Conservation (phyloP, 64 coral and sea anemone species). For the Montipora foliosa region DNA sequence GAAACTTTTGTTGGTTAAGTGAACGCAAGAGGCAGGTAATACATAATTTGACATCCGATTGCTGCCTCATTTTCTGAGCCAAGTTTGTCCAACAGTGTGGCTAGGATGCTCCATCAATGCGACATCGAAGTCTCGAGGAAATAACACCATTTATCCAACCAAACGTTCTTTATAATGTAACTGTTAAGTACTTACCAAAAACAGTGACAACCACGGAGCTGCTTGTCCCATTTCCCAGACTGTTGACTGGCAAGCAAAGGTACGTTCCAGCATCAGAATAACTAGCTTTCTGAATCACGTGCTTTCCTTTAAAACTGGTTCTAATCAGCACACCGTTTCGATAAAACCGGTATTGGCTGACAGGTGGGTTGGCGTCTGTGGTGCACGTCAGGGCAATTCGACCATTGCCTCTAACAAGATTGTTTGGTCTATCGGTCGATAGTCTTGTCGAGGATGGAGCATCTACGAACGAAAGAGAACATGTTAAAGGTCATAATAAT, state of each 20-base stretch:
- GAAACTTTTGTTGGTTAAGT: too few relatives aligned
- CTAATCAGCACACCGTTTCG: constrained; percentile 35
- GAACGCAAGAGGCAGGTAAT: too few relatives aligned
- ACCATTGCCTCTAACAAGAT: constrained; percentile 69
- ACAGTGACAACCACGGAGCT: constrained; percentile 24
- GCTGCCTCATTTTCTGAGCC: too few relatives aligned
- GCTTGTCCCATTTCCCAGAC: constrained; percentile 41
- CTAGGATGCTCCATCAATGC: too few relatives aligned
- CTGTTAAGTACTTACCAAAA: constrained; percentile 13
- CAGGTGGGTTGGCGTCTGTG: constrained; percentile 76
- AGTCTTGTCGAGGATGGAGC: constrained; percentile 68
- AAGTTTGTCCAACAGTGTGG: too few relatives aligned
- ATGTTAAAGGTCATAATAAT: not conserved
- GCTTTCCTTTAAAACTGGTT: constrained; percentile 30
- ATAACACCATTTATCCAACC: too few relatives aligned
- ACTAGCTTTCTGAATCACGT: constrained; percentile 54
- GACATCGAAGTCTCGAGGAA: too few relatives aligned
- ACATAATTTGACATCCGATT: too few relatives aligned
- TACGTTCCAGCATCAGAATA: constrained; percentile 62
- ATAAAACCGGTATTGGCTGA: constrained; percentile 74
- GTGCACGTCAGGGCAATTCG: constrained; percentile 57
- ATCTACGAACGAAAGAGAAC: constrained; percentile 38
- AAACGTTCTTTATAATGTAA: too few relatives aligned
- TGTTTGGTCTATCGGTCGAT: constrained; percentile 49
- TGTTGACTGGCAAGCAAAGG: constrained; percentile 59